A percentile compares a stretch with the other conserved stretches of the same genome.
These are phyloP conservation scores for Pollenia angustigena DNA, from an alignment of 2,888 invertebrate species.

Conservation along the genomic window DNA sequence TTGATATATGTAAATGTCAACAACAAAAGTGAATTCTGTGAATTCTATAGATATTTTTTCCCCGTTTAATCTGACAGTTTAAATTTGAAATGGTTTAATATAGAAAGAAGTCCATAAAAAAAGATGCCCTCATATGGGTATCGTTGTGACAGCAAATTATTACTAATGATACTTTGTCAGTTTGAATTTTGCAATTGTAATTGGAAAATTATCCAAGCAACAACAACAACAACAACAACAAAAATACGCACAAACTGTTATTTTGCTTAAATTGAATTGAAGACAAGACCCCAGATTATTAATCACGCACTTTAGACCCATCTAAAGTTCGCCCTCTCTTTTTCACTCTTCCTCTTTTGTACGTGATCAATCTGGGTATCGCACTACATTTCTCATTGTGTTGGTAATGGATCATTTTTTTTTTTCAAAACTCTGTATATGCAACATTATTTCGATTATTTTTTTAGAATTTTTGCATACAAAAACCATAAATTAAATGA, in stretches of 20 bases:
- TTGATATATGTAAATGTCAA: conserved; percentile 68
- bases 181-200: conserved; percentile 51
- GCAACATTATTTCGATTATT: conserved; percentile 30
- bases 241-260: conserved; percentile 33
- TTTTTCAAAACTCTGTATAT: conserved; percentile 34
- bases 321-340: neutral
- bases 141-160: conserved; percentile 61
- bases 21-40: conserved; percentile 33
- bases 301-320: conserved; percentile 53
- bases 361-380: conserved; percentile 21
- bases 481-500: conserved; percentile 69
- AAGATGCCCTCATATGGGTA: conserved; percentile 44
- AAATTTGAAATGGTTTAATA: neutral
- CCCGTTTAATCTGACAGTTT: conserved; percentile 38
- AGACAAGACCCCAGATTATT: conserved; percentile 39
- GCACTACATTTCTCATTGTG: conserved; percentile 10
- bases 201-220: conserved; percentile 12
- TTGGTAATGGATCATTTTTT: conserved; percentile 35
- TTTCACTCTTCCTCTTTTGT: neutral
- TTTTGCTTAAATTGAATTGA: conserved; percentile 48
- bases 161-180: conserved; percentile 63
- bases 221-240: neutral
- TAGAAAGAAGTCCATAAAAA: neutral
- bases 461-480: conserved; percentile 36
- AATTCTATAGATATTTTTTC: conserved; percentile 5